A percentile compares a stretch with the other conserved stretches of the same genome.
phyloP scores from a whole-genome alignment of 2,797 vertebrate genomes.

The Staurois parvus region DNA sequence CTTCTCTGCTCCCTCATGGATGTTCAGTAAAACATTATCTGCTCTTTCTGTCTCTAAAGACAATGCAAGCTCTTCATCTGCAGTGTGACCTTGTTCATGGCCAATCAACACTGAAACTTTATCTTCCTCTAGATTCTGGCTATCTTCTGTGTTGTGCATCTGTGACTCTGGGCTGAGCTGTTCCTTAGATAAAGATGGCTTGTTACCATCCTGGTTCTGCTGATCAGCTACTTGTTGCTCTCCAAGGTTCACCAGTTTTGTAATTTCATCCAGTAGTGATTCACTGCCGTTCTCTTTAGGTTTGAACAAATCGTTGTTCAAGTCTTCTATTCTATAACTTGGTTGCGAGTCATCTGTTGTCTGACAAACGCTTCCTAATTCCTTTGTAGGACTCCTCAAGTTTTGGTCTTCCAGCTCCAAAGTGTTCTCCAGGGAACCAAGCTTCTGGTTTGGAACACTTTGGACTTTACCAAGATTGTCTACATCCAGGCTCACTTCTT shows the following conservation, averaged over 20 bases:
- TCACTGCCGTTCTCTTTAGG: neutral
- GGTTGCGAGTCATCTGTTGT: neutral
- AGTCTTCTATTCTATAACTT: neutral
- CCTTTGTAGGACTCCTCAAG: neutral
- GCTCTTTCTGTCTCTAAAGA: neutral
- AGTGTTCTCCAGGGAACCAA: neutral
- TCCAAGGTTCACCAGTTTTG: neutral
- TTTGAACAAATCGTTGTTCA: neutral
- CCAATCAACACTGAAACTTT: neutral
- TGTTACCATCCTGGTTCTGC: neutral
- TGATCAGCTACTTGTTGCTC: neutral
- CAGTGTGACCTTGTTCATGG: neutral
- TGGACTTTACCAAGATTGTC: neutral
- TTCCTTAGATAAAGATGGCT: neutral
- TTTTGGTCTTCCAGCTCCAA: conserved; percentile 1
- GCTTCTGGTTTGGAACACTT: neutral
- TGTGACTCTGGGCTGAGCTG: too few relatives aligned
- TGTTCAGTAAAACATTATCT: neutral
- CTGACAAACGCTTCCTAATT: neutral
- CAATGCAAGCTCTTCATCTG: neutral
- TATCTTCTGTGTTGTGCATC: neutral
- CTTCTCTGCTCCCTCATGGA: neutral
- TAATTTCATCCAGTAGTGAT: neutral
- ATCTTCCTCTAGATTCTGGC: neutral
- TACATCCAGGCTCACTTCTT: neutral